phyloP scores from a whole-genome alignment of 1,140 invertebrate species.

The Drosophila bocki region DNA sequence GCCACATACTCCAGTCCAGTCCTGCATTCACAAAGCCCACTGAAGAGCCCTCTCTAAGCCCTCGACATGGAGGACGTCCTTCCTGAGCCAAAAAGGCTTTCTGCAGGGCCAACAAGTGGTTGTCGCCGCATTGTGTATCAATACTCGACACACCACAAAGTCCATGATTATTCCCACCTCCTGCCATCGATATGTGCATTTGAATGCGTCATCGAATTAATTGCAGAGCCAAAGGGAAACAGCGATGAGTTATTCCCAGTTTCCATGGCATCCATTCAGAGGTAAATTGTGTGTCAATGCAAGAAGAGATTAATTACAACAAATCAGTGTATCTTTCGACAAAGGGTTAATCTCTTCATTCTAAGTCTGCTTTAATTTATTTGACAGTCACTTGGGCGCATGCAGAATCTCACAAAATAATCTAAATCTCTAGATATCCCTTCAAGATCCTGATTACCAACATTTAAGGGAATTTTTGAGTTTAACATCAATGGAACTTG shows the following conservation, averaged over 20 bases:
- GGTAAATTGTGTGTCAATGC: conserved; percentile 27
- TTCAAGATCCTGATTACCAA: background rate
- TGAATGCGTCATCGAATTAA: conserved; percentile 52
- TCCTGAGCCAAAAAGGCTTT: conserved; percentile 36
- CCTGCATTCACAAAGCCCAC: conserved; percentile 57
- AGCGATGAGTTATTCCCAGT: conserved; percentile 21
- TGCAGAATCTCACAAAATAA: background rate
- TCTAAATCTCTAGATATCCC: background rate
- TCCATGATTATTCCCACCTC: conserved; percentile 12
- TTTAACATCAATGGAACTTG: background rate
- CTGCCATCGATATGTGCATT: conserved; percentile 35
- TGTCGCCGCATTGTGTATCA: conserved; percentile 54
- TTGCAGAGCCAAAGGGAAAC: conserved; percentile 21
- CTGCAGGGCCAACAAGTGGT: conserved; percentile 52
- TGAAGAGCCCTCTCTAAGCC: conserved; percentile 60
- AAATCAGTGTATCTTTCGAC: background rate
- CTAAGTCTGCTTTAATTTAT: conserved; percentile 5
- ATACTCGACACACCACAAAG: conserved; percentile 17
- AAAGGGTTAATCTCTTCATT: background rate
- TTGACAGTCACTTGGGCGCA: background rate
- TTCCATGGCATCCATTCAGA: conserved; percentile 25
- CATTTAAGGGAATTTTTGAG: no score
- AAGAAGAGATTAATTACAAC: conserved; percentile 10
- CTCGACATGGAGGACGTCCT: conserved; percentile 51
- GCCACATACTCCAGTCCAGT: conserved; percentile 23